Evolutionary conservation across 2,113 vertebrate species (phyloP).

Genomic region (Myotis yumanensis): DNA sequence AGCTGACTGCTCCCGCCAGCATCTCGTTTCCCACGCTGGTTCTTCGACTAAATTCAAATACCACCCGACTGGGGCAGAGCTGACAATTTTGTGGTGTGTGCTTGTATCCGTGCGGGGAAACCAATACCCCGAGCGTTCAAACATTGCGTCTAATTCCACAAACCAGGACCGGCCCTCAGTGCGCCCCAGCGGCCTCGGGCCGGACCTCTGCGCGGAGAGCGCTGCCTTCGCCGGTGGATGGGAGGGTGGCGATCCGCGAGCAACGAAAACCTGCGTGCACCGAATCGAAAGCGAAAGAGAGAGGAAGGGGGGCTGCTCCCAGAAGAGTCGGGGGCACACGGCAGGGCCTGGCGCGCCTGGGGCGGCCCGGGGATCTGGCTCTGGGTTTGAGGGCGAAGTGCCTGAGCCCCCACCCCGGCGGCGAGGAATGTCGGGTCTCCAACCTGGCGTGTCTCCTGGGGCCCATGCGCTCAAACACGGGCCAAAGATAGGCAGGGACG

Average conservation of each 20-base stretch:
- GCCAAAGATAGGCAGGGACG: not conserved
- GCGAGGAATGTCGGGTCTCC: not conserved
- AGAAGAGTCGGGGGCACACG: not conserved
- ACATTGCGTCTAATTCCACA: not conserved
- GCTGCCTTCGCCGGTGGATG: not conserved
- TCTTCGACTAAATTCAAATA: not conserved
- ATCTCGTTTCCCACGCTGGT: not conserved
- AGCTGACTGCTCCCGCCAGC: not conserved
- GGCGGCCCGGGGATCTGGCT: fast-evolving
- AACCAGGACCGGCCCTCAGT: not conserved
- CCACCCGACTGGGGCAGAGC: not conserved
- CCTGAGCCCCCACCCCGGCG: fast-evolving
- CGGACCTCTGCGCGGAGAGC: not conserved
- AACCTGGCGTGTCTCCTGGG: not conserved
- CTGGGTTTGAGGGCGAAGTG: fast-evolving
- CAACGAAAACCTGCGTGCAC: slow-evolving; percentile 58
- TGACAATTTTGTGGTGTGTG: not conserved
- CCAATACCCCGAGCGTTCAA: not conserved
- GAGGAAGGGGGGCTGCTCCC: not conserved
- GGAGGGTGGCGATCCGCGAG: not conserved
- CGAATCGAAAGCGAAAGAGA: slow-evolving; percentile 76
- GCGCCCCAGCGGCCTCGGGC: not conserved
- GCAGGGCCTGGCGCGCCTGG: fast-evolving
- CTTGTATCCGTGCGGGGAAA: not conserved
- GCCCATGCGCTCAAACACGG: not conserved